Evolutionary conservation across 92 coral and sea anemone species (phyloP).

Genomic region (Porites cylindrica): DNA sequence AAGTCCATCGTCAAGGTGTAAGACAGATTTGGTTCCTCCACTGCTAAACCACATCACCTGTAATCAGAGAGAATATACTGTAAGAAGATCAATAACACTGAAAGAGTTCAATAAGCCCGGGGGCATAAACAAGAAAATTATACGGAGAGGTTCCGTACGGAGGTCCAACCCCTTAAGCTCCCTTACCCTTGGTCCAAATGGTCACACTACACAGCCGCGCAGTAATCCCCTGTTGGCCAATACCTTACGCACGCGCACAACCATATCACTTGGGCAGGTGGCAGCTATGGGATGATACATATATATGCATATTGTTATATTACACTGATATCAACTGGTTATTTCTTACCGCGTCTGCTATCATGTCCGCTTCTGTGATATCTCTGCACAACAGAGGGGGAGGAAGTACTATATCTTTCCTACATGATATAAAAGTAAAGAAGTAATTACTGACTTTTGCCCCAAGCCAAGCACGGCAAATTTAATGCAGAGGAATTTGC

Average conservation of each 20-base stretch:
- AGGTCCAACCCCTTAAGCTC: too few species aligned
- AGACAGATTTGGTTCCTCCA: constrained; percentile 96
- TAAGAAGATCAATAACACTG: neutral
- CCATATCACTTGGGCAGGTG: too few species aligned
- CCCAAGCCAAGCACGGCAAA: too few species aligned
- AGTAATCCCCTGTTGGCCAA: too few species aligned
- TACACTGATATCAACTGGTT: neutral
- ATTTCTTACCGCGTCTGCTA: constrained; percentile 86
- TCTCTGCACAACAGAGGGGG: constrained; percentile 87
- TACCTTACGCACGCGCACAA: too few species aligned
- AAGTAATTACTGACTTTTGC: too few species aligned
- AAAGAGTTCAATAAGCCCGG: neutral
- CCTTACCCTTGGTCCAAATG: too few species aligned
- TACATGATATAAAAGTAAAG: neutral
- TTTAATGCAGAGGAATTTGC: too few species aligned
- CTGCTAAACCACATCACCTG: constrained; percentile 99
- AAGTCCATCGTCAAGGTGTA: constrained; percentile 89
- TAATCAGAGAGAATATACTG: neutral
- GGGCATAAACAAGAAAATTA: too few species aligned
- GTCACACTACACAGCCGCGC: too few species aligned
- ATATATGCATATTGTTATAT: neutral
- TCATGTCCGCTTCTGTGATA: constrained; percentile 59
- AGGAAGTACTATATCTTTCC: constrained; percentile 86
- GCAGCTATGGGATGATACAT: neutral
- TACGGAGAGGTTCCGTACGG: too few species aligned